phyloP scores from a whole-genome alignment of 1,140 invertebrate genomes.

The Sinonovacula constricta region DNA sequence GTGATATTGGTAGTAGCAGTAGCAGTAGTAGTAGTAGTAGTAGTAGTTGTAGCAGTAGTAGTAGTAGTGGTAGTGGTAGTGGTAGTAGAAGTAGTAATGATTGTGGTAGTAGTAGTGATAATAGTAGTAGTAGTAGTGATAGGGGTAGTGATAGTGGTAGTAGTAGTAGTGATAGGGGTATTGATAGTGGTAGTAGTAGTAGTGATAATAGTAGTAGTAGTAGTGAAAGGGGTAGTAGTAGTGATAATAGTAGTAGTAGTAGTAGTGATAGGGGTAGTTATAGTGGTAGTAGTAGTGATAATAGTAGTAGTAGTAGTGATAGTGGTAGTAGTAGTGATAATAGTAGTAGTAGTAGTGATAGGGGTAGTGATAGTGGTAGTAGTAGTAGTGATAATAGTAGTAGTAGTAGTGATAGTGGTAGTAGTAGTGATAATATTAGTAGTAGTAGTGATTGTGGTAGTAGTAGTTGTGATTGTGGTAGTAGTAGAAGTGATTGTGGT shows the following conservation, averaged over 20 bases:
- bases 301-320: background rate
- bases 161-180: constrained; percentile 11
- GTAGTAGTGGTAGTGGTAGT: no score
- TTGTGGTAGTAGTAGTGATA: no score
- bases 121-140: constrained; percentile 20
- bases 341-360: constrained; percentile 6
- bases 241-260: background rate
- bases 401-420: constrained; percentile 4
- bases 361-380: background rate
- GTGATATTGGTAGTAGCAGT: constrained; percentile 41
- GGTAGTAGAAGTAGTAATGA: no score
- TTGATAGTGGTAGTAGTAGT: background rate
- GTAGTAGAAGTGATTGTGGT: no score
- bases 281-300: background rate
- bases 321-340: constrained; percentile 1
- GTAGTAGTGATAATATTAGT: background rate
- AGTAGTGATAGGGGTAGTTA: constrained; percentile 2
- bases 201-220: constrained; percentile 3
- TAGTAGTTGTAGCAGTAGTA: no score
- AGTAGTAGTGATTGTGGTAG: no score
- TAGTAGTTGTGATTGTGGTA: no score
- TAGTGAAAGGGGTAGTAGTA: background rate
- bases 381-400: background rate
- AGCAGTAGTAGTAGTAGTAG: constrained; percentile 37
- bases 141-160: constrained; percentile 24